Evolutionary conservation across 35 echinoderm and acorn worm species (phyloP), one percentile per base, ranked within the genome.

Genomic region (Holothuria glaberrima): DNA sequence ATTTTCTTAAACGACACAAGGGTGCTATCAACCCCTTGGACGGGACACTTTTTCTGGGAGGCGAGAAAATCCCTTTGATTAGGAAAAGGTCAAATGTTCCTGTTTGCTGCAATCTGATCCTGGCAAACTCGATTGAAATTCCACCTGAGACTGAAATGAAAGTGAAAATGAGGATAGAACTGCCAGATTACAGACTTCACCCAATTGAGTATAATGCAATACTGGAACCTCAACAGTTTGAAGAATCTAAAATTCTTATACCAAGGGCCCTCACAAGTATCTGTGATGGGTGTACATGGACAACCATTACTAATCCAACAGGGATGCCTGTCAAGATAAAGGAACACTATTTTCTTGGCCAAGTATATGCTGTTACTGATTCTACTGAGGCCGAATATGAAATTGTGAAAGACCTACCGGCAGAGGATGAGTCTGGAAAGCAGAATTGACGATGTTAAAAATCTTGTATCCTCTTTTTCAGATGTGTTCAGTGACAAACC

Each of bases 401-500:
- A 1, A 10, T 14, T 35, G 14, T 24, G 20, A 14, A 26, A 35
- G 70, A 33, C 28, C 58, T 30, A 87, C 60, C 30, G 24, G 4
- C 22, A 68, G 20, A 44, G 19, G 33, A 86, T 19, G 19, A 69
- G 19, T 16, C 85, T 17, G 10, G 21, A 21, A 16, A 58, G 70
- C 10, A 63, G 59, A 44, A 22, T 18, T 25, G 30, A 31, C 9
- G 5, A 87, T 71, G 62, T 68, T 21, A 33, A 72, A 0, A 12
- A 87, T 72, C 60, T 87, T 4, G 9, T 87, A 0, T 62, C 28
- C 19, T 19, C 20, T 24, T 71, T 26, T 36, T 32, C 52, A 17
- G 85, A 87, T 41, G 60, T 87, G 28, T 87, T 87, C 85, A 71
- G 85, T 38, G 85, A 58, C 9, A 87, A 58, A 38, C 24, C 85